phyloP scores from a whole-genome alignment of 2,888 invertebrate species.

The Hypomecis punctinalis region DNA sequence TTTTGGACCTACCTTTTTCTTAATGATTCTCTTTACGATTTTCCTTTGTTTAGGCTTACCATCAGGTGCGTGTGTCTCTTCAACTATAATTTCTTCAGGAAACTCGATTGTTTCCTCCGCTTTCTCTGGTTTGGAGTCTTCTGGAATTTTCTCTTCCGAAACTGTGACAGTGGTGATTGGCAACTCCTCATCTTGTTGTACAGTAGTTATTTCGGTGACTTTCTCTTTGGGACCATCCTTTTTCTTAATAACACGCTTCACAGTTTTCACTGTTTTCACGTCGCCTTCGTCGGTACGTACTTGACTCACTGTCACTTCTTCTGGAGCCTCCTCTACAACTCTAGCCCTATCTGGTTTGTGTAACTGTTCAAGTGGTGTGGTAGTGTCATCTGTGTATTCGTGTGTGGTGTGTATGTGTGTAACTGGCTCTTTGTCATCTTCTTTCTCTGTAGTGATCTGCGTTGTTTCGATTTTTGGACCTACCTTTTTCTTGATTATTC shows the following conservation, averaged over 20 bases:
- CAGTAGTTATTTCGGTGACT: conserved; percentile 43
- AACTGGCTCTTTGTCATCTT: conserved; percentile 50
- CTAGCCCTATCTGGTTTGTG: conserved; percentile 51
- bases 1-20: conserved; percentile 55
- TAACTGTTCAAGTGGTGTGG: conserved; percentile 43
- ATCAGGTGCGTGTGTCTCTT: conserved; percentile 51
- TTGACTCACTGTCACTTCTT: conserved; percentile 35
- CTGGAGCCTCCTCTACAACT: conserved; percentile 56
- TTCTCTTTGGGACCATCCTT: conserved; percentile 53
- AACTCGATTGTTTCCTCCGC: conserved; percentile 48
- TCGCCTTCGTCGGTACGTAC: conserved; percentile 60
- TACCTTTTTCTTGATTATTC: conserved; percentile 40
- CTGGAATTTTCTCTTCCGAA: conserved; percentile 28
- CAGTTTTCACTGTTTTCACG: conserved; percentile 56
- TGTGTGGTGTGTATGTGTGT: conserved; percentile 8
- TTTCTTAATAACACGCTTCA: conserved; percentile 72
- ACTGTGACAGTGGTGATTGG: conserved; percentile 41
- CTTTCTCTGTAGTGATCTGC: conserved; percentile 51
- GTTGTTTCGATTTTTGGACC: conserved; percentile 67
- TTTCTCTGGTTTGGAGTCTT: conserved; percentile 30
- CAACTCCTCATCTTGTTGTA: conserved; percentile 39
- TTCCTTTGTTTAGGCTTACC: conserved; percentile 38
- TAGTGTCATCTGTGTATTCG: conserved; percentile 53
- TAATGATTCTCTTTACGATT: conserved; percentile 51
- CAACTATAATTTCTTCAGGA: conserved; percentile 58